These are phyloP conservation scores for Frieseomelitta varia DNA, from an alignment of 1,140 invertebrate genomes.

Conservation along the genomic window DNA sequence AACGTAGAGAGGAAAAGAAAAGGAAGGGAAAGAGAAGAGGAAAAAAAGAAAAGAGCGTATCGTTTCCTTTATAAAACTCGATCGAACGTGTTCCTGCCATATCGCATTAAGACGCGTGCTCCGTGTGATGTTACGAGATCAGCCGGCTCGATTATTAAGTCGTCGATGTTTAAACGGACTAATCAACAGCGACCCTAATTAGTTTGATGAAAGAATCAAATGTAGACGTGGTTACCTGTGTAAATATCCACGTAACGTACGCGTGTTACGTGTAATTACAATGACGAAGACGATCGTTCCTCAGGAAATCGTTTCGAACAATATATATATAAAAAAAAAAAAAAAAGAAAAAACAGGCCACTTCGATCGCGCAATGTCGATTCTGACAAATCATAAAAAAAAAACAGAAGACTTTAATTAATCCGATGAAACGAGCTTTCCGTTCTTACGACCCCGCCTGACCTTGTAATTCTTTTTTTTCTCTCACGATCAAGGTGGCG, in stretches of 20 bases:
- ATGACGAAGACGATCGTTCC: neutral
- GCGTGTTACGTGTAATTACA: neutral
- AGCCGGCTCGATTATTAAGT: constrained; percentile 6
- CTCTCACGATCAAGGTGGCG: constrained; percentile 55
- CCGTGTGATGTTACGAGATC: neutral
- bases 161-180: constrained; percentile 11
- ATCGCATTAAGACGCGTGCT: neutral
- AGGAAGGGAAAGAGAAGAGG: neutral
- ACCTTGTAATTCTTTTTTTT: constrained; percentile 58
- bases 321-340: too few species aligned
- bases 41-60: neutral
- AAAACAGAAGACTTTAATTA: constrained; percentile 68
- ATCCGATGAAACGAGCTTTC: constrained; percentile 60
- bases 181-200: constrained; percentile 44
- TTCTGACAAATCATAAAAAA: constrained; percentile 45
- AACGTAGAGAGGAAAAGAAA: neutral
- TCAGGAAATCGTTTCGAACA: constrained; percentile 6
- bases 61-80: constrained; percentile 20
- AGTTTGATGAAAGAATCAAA: constrained; percentile 27
- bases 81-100: constrained; percentile 12
- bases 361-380: constrained; percentile 58
- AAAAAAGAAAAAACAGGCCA: constrained; percentile 55
- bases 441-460: constrained; percentile 36
- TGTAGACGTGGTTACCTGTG: neutral
- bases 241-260: neutral